Base-by-base conservation (phyloP, 2,888 invertebrate species). In the Sesia bembeciformis region DNA sequence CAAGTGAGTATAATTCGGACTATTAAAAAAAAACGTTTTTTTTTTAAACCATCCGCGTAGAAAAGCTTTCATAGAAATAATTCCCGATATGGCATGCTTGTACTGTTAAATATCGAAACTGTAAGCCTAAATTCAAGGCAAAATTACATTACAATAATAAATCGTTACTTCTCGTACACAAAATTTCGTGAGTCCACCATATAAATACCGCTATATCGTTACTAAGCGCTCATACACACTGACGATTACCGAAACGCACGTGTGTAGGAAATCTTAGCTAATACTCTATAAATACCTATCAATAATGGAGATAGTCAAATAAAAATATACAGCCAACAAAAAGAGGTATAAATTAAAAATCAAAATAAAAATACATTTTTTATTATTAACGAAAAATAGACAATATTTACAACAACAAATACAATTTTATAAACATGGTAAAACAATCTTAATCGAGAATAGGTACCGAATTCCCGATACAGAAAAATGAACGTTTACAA, bases 381-480 rank as follows among this genome's bases (percentile, higher is more conserved):
- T 82, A 83, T 84, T 84, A 73, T 71, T 66, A 79, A 84, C 79
- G 77, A 78, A 84, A 55, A 55, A 81, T 80, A 78, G 68, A 68
- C 66, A 72, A 72, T 84, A 83, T 84, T 80, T 84, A 84, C 84
- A 84, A 80, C 74, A 80, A 82, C 76, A 76, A 75, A 78, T 72
- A 72, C 74, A 70, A 70, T 68, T 64, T 70, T 68, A 71, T 68
- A 72, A 73, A 70, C 66, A 70, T 72, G 64, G 23, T 23, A 23
- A 23, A 23, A 23, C 23, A 23, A 23, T 23, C 23, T 23, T 23
- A 23, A 70, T 74, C 71, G 72, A 80, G 80, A 78, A 72, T 71
- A 75, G 70, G 74, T 71, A 74, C 74, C 66, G 51, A 57, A 55
- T 57, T 23, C 23, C 23, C 23, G 23, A 23, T 23, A 23, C 23